A percentile compares a stretch with the other conserved stretches of the same genome.
These are phyloP conservation scores for Nicator chloris DNA, from an alignment of 2,113 vertebrate genomes.

Conservation along the genomic window DNA sequence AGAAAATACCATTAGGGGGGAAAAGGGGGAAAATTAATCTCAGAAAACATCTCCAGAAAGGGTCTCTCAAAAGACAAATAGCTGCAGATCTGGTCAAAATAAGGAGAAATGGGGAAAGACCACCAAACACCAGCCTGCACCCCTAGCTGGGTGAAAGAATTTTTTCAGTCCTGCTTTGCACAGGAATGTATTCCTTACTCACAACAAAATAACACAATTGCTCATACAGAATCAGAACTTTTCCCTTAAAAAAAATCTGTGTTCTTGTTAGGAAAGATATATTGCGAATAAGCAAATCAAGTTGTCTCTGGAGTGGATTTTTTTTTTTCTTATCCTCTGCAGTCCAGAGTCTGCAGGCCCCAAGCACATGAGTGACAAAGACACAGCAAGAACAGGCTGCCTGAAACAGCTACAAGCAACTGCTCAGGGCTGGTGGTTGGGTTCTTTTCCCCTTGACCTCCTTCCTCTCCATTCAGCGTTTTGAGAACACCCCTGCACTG, in stretches of 20 bases:
- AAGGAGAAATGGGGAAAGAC: not conserved
- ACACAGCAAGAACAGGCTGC: not conserved
- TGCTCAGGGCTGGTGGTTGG: not conserved
- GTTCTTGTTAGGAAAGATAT: not conserved
- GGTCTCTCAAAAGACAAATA: not conserved
- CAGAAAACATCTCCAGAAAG: not conserved
- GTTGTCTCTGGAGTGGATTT: not conserved
- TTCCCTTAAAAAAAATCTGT: not conserved
- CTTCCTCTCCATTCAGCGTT: not conserved
- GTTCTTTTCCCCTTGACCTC: not conserved
- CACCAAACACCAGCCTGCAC: not conserved
- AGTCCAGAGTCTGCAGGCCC: not conserved
- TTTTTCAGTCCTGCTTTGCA: not conserved
- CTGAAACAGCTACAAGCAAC: not conserved
- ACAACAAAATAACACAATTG: not conserved
- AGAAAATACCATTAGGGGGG: not conserved
- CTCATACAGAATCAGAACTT: not conserved
- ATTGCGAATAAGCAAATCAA: not conserved
- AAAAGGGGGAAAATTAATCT: not conserved
- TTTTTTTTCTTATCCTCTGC: not conserved
- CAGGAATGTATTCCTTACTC: not conserved
- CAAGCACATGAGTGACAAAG: not conserved
- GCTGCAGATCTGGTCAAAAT: not conserved
- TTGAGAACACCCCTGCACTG: not conserved
- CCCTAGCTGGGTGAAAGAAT: not conserved